Base-by-base conservation (phyloP, 2,888 invertebrate genomes). In the Eudasyphora cyanicolor region DNA sequence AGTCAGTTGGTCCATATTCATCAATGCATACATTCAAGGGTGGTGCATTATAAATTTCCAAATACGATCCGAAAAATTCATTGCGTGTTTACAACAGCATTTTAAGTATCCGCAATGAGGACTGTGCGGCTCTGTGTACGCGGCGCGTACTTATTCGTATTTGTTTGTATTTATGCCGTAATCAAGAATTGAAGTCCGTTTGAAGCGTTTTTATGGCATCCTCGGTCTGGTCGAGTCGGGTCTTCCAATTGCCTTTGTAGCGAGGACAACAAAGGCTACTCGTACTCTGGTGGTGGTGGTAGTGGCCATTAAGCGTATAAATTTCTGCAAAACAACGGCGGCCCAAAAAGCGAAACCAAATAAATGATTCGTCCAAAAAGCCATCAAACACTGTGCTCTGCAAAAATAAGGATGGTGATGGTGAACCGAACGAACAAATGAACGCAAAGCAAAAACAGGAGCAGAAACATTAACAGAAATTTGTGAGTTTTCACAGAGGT, bases 61-160 rank as follows among this genome's bases (percentile, higher is more conserved):
- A 62, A 38, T 35, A 49, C 69, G 45, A 51, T 64, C 14, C 35
- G 17, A 29, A 64, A 24, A 21, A 60, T 69, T 73, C 19, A 54
- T 60, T 57, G 69, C 77, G 76, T 82, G 77, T 77, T 82, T 82
- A 77, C 73, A 77, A 69, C 71, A 64, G 32, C 64, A 73, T 76
- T 76, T 64, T 19, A 29, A 38, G 51, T 77, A 70, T 60, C 60
- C 29, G 38, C 76, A 64, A 57, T 71, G 29, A 19, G 32, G n/a
- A 2, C 38, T 19, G 12, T 14, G 60, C 60, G 62, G 69, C 75
- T 60, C 32, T 8, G 8, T 32, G n/a, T 45, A 49, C 38, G 27
- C 27, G 17, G 27, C 27, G 17, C 49, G 57, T 27, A 35, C 45
- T 32, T 42, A 27, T 29, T 54, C 35, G 38, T 32, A 67, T 76